Percentiles rank a stretch among this genome's conserved stretches.
phyloP scores from a whole-genome alignment of 2,888 invertebrate species.

The Metalampra italica region DNA sequence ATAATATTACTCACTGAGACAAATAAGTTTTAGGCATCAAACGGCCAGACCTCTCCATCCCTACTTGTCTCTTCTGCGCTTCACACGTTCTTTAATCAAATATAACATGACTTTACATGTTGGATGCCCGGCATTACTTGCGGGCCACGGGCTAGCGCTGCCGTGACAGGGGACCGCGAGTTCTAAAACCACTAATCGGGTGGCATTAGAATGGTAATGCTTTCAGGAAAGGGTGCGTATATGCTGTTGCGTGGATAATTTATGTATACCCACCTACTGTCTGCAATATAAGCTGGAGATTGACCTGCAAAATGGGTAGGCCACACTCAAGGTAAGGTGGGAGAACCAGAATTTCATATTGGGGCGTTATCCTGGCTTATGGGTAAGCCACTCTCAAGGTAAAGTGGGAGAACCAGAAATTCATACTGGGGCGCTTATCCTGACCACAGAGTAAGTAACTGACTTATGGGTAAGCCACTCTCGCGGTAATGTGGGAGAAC shows the following conservation, averaged over 20 bases:
- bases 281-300: too few species aligned
- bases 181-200: slow-evolving; percentile 4
- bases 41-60: background rate
- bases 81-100: slow-evolving; percentile 10
- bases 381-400: too few species aligned
- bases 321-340: too few species aligned
- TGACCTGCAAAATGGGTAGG: too few species aligned
- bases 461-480: too few species aligned
- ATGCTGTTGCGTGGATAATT: background rate
- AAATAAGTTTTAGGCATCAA: background rate
- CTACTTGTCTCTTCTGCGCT: background rate
- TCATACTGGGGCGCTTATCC: too few species aligned
- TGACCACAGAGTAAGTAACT: too few species aligned
- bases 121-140: slow-evolving; percentile 8
- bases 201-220: slow-evolving; percentile 4
- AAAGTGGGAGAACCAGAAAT: too few species aligned
- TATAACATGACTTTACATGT: slow-evolving; percentile 13
- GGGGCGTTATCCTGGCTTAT: too few species aligned
- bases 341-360: too few species aligned
- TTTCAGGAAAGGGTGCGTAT: background rate
- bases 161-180: slow-evolving; percentile 1
- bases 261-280: too few species aligned
- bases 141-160: background rate
- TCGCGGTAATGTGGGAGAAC: too few species aligned
- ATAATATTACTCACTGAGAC: background rate